Conservation (phyloP, 1,140 invertebrate genomes). For the Polypedilum pembai region DNA sequence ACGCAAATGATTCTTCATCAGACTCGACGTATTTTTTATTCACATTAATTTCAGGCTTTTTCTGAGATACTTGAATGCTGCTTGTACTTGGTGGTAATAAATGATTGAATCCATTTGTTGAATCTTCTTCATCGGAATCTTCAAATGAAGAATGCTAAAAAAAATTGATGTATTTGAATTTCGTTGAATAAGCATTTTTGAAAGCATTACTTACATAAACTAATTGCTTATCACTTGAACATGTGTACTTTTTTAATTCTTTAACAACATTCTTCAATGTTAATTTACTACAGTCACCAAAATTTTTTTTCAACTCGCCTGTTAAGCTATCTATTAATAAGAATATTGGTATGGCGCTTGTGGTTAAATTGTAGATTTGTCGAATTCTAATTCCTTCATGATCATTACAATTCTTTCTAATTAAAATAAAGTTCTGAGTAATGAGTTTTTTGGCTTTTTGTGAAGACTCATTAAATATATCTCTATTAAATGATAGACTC, state of each 20-base stretch:
- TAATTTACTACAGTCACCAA: not conserved
- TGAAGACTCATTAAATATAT: not conserved
- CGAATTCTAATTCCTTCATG: not conserved
- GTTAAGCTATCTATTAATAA: not conserved
- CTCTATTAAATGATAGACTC: not conserved
- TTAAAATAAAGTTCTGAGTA: not conserved
- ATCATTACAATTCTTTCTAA: not conserved
- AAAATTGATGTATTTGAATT: too few species aligned
- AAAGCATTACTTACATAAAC: not conserved
- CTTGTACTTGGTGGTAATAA: not conserved
- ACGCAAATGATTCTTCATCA: conserved; percentile 9
- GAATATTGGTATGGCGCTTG: not conserved
- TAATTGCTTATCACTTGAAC: not conserved
- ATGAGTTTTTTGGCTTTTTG: not conserved
- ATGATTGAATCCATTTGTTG: not conserved
- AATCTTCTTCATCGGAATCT: not conserved
- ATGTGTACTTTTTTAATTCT: not conserved
- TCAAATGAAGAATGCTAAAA: not conserved
- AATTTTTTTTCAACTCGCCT: not conserved
- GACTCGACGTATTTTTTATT: not conserved
- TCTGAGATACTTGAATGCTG: not conserved
- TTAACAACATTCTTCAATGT: not conserved
- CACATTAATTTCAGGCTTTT: not conserved
- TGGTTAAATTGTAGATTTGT: not conserved
- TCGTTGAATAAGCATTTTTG: too few species aligned